Base-by-base conservation (phyloP, 92 coral and sea anemone genomes). In the Phenganax marumi region DNA sequence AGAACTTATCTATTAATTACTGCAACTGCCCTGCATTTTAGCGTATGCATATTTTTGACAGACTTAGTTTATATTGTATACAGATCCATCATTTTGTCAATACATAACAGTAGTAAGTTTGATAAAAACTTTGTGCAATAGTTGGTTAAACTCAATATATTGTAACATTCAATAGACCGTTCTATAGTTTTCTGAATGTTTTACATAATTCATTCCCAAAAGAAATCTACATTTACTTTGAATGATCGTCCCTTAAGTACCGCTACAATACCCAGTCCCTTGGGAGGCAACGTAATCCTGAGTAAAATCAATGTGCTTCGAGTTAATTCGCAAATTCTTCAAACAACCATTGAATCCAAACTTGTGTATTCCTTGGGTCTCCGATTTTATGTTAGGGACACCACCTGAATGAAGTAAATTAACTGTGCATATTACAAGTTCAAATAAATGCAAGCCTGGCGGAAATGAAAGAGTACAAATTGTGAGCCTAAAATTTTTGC, bases 321-420 rank as follows among this genome's bases (percentile, higher is more conserved):
- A 48, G 52, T 49, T 49, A 17, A 72, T 16, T 17, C 50, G 77
- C 48, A 72, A n/a, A 16, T 72, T 72, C 58, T 49, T 49, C 60
- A 72, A 16, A 17, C 77, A 72, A 14, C 77, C 77, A 3, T 13
- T 49, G 21, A 72, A 72, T n/a, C 77, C 77, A 10, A 25, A 25
- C 19, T 72, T 50, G 11, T 72, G 58, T 26, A 72, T 25, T 46
- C 56, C 77, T 49, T 48, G 19, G 7, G 77, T 72, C 11, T 11
- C 56, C 7, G 8, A 1, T 9, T 46, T 49, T 7, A 72, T 72
- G 56, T 49, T 52, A 12, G 77, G 77, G 14, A 72, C 51, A n/a
- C 77, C 77, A 17, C 77, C 77, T 72, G 22, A 12, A 72, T 21
- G 12, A 72, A 72, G 43, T 33, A 33, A 33, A 33, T 33, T 33